A percentile compares a stretch with the other conserved stretches of the same genome.
These are phyloP conservation scores for Gorsachius goisagi DNA, from an alignment of 2,113 vertebrate genomes.

Conservation along the genomic window DNA sequence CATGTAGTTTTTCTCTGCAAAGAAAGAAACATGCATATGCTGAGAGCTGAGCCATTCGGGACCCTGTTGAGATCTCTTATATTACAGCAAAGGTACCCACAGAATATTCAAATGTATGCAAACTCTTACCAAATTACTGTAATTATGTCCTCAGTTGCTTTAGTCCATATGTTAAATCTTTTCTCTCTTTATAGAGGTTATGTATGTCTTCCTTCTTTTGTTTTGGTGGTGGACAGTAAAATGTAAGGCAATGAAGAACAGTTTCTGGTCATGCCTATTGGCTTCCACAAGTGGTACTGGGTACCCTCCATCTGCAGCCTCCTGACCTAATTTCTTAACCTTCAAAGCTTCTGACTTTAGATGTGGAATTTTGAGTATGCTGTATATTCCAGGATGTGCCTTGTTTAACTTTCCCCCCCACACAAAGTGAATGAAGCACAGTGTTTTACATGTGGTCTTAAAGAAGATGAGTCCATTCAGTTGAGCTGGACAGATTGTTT, in stretches of 20 bases:
- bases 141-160: neutral
- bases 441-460: neutral
- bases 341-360: neutral
- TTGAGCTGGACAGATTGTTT: neutral
- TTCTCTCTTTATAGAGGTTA: neutral
- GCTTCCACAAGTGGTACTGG: neutral
- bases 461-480: neutral
- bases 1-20: conserved; percentile 18
- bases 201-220: neutral
- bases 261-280: neutral
- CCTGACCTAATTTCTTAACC: neutral
- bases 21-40: neutral
- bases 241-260: neutral
- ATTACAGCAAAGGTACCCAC: neutral
- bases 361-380: neutral
- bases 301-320: neutral
- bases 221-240: neutral
- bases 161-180: neutral
- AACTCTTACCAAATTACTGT: neutral
- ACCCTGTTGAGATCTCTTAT: neutral
- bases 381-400: neutral
- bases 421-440: neutral
- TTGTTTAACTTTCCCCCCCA: neutral
- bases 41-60: neutral
- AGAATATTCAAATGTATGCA: neutral